Percentiles rank a stretch among this genome's conserved stretches.
phyloP scores from a whole-genome alignment of 2,797 vertebrate species.

The Gymnoscopelus braueri region DNA sequence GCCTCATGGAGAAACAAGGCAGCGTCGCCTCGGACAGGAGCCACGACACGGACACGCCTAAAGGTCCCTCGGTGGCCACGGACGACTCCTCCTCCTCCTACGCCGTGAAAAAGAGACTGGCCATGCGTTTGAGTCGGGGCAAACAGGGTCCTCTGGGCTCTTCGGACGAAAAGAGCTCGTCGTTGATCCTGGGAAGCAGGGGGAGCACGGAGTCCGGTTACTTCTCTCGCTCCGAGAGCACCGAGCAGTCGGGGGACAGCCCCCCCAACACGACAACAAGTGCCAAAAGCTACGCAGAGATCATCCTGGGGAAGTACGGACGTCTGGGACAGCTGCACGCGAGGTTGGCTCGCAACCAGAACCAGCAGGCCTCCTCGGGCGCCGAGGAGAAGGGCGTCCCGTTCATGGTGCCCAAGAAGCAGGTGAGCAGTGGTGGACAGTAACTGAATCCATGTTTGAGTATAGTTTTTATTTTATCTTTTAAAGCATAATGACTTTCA shows the following conservation, averaged over 20 bases:
- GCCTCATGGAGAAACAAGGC: conserved; percentile 64
- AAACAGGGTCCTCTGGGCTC: conserved; percentile 81
- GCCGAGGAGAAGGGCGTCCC: conserved; percentile 88
- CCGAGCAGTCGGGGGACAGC: conserved; percentile 89
- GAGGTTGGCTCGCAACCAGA: conserved; percentile 84
- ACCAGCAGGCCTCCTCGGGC: conserved; percentile 75
- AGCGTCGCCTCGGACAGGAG: conserved; percentile 53
- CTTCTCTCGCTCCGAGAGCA: conserved; percentile 96
- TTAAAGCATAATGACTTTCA: too few relatives aligned
- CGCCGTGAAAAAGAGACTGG: conserved; percentile 94
- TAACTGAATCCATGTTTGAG: too few relatives aligned
- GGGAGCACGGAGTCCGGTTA: conserved; percentile 97
- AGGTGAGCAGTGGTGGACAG: conserved; percentile 47
- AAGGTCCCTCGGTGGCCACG: conserved; percentile 75
- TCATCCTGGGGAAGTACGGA: conserved; percentile 96
- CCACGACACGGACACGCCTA: conserved; percentile 53
- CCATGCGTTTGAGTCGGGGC: conserved; percentile 90
- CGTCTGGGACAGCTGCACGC: conserved; percentile 89
- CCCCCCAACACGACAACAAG: conserved; percentile 91
- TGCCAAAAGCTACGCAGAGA: conserved; percentile 95
- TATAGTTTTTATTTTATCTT: too few relatives aligned
- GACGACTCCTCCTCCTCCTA: conserved; percentile 83
- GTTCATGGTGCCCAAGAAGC: conserved; percentile 91
- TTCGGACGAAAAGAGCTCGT: conserved; percentile 87
- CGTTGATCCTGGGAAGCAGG: conserved; percentile 89